Conservation (phyloP, 2,888 invertebrate species). For the Ochropleura leucogaster region DNA sequence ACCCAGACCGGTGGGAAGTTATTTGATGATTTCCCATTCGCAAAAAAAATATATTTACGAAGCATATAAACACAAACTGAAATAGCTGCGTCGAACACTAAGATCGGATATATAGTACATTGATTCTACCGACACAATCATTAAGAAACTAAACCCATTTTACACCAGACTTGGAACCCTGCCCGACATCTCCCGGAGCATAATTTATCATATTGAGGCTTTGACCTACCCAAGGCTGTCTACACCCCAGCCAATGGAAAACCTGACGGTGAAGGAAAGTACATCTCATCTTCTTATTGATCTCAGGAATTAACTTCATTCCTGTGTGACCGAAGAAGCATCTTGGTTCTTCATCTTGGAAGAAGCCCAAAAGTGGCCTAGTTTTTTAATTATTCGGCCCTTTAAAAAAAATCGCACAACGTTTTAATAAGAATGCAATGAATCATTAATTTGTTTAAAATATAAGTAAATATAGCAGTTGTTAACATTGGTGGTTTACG, state of each 20-base stretch:
- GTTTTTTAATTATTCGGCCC: too few relatives aligned
- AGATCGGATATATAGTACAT: neutral
- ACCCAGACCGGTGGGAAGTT: too few relatives aligned
- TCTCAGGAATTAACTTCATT: neutral
- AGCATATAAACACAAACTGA: neutral
- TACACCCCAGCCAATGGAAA: conserved; percentile 1
- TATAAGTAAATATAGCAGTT: too few relatives aligned
- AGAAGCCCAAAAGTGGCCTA: neutral
- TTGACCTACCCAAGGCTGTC: conserved; percentile 9
- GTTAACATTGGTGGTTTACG: too few relatives aligned
- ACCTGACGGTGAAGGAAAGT: conserved; percentile 2
- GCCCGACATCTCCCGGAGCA: conserved; percentile 21
- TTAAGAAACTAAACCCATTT: conserved; percentile 1
- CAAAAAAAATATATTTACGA: too few relatives aligned
- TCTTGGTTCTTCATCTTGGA: too few relatives aligned
- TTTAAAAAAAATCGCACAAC: too few relatives aligned
- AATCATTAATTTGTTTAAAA: too few relatives aligned
- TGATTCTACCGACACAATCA: neutral
- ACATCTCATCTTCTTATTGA: conserved; percentile 3
- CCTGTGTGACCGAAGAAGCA: neutral
- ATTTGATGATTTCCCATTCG: too few relatives aligned
- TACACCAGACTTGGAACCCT: conserved; percentile 22
- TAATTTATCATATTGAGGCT: conserved; percentile 33
- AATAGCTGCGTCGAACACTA: neutral
- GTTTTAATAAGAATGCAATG: too few relatives aligned